Evolutionary conservation across 2,113 vertebrate genomes (phyloP).

Genomic region (Vulpes lagopus): DNA sequence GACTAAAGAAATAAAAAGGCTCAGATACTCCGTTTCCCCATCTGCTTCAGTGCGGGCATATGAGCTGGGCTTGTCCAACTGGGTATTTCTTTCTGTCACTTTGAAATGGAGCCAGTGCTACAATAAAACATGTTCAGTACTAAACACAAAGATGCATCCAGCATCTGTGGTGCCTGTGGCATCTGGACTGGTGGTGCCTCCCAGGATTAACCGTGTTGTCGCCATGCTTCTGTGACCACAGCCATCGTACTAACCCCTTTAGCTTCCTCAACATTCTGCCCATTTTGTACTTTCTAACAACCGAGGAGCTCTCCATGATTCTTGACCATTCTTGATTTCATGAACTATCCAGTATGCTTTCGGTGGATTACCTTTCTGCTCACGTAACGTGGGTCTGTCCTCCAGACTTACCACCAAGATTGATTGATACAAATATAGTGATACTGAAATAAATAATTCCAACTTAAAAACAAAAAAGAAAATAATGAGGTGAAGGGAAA

Average conservation of each 20-base stretch:
- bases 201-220: not conserved
- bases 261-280: not conserved
- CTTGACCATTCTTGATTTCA: not conserved
- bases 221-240: not conserved
- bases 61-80: not conserved
- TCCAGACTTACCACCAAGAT: not conserved
- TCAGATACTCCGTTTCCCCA: not conserved
- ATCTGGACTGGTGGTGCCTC: not conserved
- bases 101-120: not conserved
- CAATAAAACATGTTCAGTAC: not conserved
- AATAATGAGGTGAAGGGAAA: not conserved
- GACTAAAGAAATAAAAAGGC: not conserved
- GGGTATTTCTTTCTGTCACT: not conserved
- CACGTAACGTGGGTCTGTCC: not conserved
- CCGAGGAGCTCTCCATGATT: not conserved
- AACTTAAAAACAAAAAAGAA: not conserved
- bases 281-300: not conserved
- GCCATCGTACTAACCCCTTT: too few species aligned
- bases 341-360: not conserved
- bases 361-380: not conserved
- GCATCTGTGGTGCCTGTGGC: fast-evolving
- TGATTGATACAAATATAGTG: not conserved
- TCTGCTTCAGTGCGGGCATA: fast-evolving
- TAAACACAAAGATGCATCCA: too few species aligned
- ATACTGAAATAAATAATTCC: not conserved